Conservation (phyloP, 2,113 vertebrate genomes). For the Zosterops lateralis region DNA sequence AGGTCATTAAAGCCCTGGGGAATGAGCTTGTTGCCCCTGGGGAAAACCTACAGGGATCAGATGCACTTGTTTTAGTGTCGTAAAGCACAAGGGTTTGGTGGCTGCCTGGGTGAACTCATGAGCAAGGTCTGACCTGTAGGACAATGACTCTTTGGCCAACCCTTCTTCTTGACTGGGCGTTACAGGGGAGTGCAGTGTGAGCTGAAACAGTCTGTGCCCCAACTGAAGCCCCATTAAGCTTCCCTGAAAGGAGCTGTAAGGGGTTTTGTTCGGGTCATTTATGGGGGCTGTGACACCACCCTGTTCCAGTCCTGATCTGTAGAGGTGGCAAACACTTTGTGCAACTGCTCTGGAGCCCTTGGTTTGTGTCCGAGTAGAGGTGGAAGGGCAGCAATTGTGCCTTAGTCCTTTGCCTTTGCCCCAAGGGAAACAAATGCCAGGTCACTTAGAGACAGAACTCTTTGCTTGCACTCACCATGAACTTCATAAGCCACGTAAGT, state of each 20-base stretch:
- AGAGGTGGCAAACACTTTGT: fast-evolving
- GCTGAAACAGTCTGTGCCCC: not conserved
- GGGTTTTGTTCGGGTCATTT: not conserved
- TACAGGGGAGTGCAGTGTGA: not conserved
- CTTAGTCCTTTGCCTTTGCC: not conserved
- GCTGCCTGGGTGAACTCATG: too few species aligned
- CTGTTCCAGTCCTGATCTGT: not conserved
- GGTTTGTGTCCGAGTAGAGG: fast-evolving
- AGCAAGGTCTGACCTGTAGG: not conserved
- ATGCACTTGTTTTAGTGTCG: too few species aligned
- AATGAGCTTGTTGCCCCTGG: too few species aligned
- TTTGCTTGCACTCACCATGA: not conserved
- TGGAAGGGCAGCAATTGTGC: not conserved
- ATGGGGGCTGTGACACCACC: not conserved
- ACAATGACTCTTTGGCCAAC: fast-evolving
- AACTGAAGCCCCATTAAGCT: not conserved
- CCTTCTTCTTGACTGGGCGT: not conserved
- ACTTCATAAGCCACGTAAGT: not conserved
- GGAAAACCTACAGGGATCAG: too few species aligned
- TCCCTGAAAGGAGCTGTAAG: fast-evolving
- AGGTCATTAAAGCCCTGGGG: too few species aligned
- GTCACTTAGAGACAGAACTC: too few species aligned
- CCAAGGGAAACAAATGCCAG: not conserved
- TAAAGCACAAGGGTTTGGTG: too few species aligned
- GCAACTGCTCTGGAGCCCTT: not conserved